Evolutionary conservation across 2,888 invertebrate species (phyloP).

Genomic region (Silvanus unidentatus): DNA sequence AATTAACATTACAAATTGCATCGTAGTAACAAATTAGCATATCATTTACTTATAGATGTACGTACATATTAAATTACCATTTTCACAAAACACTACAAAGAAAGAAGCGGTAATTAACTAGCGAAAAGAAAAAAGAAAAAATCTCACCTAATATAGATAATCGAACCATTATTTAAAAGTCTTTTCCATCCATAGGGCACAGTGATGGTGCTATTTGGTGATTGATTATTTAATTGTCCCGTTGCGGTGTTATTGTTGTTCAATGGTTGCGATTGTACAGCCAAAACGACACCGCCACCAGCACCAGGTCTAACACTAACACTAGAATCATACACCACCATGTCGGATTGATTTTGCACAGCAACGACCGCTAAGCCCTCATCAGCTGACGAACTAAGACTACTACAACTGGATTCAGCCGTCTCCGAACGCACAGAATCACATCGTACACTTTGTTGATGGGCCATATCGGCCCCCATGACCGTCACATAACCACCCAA

Average conservation of each 20-base stretch:
- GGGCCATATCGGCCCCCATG: conserved; percentile 36
- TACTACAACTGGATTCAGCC: conserved; percentile 54
- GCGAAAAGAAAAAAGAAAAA: neutral
- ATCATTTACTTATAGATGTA: neutral
- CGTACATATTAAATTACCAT: neutral
- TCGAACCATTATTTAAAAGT: conserved; percentile 61
- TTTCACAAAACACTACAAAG: too few species aligned
- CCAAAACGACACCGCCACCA: conserved; percentile 35
- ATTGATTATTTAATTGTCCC: conserved; percentile 14
- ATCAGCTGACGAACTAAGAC: conserved; percentile 50
- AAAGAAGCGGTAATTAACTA: too few species aligned
- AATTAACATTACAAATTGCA: neutral
- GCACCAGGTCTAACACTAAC: conserved; percentile 44
- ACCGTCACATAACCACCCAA: conserved; percentile 37
- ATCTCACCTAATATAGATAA: conserved; percentile 72
- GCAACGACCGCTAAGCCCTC: conserved; percentile 31
- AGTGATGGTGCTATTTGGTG: conserved; percentile 39
- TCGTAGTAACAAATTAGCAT: neutral
- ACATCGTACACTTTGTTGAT: conserved; percentile 44
- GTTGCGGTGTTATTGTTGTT: neutral
- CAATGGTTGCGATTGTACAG: conserved; percentile 30
- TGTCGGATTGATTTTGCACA: conserved; percentile 30
- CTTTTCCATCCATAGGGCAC: conserved; percentile 77
- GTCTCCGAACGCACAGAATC: conserved; percentile 56
- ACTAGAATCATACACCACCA: conserved; percentile 46